Evolutionary conservation across 2,888 invertebrate genomes (phyloP).

Genomic region (Apoda limacodes): DNA sequence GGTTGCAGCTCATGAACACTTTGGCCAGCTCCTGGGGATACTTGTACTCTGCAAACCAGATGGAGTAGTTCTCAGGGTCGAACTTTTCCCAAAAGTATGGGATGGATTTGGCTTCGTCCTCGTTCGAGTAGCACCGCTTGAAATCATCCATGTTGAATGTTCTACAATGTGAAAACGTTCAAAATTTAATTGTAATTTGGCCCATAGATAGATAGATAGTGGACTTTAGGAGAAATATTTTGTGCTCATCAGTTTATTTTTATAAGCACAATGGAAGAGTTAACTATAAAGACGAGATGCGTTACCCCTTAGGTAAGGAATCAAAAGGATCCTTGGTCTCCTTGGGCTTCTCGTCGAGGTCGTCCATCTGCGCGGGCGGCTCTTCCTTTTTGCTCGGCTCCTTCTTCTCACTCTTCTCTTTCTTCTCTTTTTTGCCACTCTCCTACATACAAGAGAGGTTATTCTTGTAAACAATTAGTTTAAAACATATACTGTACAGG

Average conservation of each 20-base stretch:
- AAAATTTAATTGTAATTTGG: conserved; percentile 3
- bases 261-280: neutral
- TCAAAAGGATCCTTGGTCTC: conserved; percentile 94
- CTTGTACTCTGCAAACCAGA: conserved; percentile 98
- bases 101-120: conserved; percentile 92
- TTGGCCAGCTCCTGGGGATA: conserved; percentile 92
- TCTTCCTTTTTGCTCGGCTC: conserved; percentile 40
- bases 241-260: neutral
- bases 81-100: conserved; percentile 99
- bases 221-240: no score
- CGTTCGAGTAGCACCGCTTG: conserved; percentile 97
- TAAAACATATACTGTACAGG: no score
- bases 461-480: no score
- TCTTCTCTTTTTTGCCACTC: conserved; percentile 49
- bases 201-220: no score
- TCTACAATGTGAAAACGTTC: conserved; percentile 47
- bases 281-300: neutral
- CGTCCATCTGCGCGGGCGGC: conserved; percentile 73
- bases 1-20: conserved; percentile 98
- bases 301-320: conserved; percentile 85
- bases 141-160: conserved; percentile 97
- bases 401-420: conserved; percentile 55
- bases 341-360: conserved; percentile 78
- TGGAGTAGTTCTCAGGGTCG: conserved; percentile 94
- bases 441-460: conserved; percentile 22